A percentile compares a stretch with the other conserved stretches of the same genome.
Evolutionary conservation across 2,113 vertebrate genomes (phyloP).

Genomic region (Turdus rufiventris): DNA sequence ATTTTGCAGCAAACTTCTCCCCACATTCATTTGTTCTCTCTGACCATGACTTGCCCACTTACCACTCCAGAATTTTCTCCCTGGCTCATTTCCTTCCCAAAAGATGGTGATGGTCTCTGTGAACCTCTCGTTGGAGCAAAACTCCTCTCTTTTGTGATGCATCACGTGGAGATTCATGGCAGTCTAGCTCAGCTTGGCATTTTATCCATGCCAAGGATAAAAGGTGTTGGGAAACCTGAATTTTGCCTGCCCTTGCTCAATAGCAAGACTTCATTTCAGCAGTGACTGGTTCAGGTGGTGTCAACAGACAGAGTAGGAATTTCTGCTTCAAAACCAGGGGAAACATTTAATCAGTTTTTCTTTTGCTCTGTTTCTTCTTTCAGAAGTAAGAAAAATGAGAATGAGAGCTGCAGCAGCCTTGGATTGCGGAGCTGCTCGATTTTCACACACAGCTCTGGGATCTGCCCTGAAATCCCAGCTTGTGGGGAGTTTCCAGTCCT

Average conservation of each 20-base stretch:
- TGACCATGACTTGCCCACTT: not conserved
- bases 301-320: not conserved
- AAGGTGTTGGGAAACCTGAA: not conserved
- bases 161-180: not conserved
- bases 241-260: not conserved
- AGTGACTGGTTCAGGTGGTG: not conserved
- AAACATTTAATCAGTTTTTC: not conserved
- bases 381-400: not conserved
- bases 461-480: not conserved
- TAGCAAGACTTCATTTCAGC: not conserved
- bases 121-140: not conserved
- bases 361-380: not conserved
- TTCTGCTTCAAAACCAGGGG: not conserved
- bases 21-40: not conserved
- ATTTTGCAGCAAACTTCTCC: not conserved
- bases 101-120: not conserved
- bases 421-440: not conserved
- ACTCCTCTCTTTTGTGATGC: not conserved
- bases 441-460: not conserved
- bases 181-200: not conserved
- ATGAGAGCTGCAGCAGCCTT: accelerated
- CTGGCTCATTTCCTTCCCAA: accelerated
- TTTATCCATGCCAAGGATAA: not conserved
- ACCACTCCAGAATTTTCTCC: not conserved
- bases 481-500: not conserved